Evolutionary conservation across 2,797 vertebrate species (phyloP).

Genomic region (Typhlichthys eigenmanni): DNA sequence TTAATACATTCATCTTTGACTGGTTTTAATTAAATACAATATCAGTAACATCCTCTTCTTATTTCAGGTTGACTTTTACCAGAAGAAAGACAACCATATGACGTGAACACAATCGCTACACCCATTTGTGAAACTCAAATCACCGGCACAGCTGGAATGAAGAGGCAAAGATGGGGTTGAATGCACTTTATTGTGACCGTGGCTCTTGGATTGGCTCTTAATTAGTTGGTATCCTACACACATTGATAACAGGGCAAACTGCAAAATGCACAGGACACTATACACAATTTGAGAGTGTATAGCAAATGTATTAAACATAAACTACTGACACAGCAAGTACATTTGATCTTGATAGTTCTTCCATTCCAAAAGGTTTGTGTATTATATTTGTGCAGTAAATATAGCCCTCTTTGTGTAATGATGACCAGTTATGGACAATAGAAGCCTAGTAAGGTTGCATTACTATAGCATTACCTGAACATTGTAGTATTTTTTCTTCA

Average conservation of each 20-base stretch:
- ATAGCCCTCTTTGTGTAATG: constrained; percentile 32
- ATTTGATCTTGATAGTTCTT: constrained; percentile 37
- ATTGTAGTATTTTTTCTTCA: constrained; percentile 42
- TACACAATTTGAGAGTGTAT: constrained; percentile 23
- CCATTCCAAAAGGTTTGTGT: constrained; percentile 48
- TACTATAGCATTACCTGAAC: constrained; percentile 51
- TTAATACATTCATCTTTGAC: no score
- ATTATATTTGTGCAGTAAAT: constrained; percentile 54
- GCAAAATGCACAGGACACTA: constrained; percentile 23
- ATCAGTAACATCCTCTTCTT: constrained; percentile 2
- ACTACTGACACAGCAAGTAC: constrained; percentile 14
- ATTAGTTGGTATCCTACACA: no score
- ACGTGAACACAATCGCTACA: constrained; percentile 75
- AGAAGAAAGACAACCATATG: constrained; percentile 53
- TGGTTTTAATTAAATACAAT: no score
- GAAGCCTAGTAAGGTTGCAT: constrained; percentile 49
- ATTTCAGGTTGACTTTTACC: constrained; percentile 38
- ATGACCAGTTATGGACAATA: constrained; percentile 14
- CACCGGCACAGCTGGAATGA: constrained; percentile 67
- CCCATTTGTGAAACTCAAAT: constrained; percentile 72
- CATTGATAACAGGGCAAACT: constrained; percentile 5
- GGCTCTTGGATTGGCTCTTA: not conserved
- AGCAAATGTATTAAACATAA: constrained; percentile 7
- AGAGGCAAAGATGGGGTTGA: constrained; percentile 54
- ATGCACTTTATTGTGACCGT: constrained; percentile 72